Base-by-base conservation (phyloP, 2,113 vertebrate species). In the Poeciliopsis prolifica region DNA sequence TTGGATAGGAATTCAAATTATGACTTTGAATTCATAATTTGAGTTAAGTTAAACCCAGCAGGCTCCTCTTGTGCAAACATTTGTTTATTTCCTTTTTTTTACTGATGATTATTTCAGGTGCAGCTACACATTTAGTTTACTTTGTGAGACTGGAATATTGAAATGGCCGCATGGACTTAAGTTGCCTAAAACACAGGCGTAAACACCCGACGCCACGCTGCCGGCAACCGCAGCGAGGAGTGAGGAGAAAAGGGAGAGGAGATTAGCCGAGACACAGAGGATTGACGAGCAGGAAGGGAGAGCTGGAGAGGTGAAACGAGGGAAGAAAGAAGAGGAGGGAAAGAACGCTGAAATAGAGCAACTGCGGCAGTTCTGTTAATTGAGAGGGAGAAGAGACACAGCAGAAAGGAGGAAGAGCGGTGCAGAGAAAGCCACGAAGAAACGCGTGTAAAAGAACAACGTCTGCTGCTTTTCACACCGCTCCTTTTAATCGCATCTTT, bases 151-250 rank as follows among this genome's bases (percentile, higher is more conserved):
- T 6, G 60, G 51, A 58, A 75, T 65, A 82, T 63, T 1, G 72
- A 37, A 81, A 37, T 37, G 37, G 13, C 58, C n/a, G 40, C 29
- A 58, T 54, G 65, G 69, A 68, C 30, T 66, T 78, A 84, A 78
- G 73, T 77, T 76, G 60, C 76, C 79, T 73, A 76, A 84, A 89
- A 82, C 22, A 87, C 76, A 65, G n/a, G 40, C 66, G 61, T 78
- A 71, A 83, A 68, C 66, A 74, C 68, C 26, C 26, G 12, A 66
- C 75, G 70, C 76, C 65, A 68, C 15, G 74, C 65, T 78, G 68
- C 80, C 74, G 78, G 86, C 87, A 75, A 82, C 78, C 79, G 76
- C 69, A 80, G 65, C 29, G 70, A 76, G 81, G 76, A 81, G 68
- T 81, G 73, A 75, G 19, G 7, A 40, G 26, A 65, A 30, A 74